A percentile compares a stretch with the other conserved stretches of the same genome.
phyloP scores from a whole-genome alignment of 2,888 invertebrate genomes.

The Mythimna lalbum region DNA sequence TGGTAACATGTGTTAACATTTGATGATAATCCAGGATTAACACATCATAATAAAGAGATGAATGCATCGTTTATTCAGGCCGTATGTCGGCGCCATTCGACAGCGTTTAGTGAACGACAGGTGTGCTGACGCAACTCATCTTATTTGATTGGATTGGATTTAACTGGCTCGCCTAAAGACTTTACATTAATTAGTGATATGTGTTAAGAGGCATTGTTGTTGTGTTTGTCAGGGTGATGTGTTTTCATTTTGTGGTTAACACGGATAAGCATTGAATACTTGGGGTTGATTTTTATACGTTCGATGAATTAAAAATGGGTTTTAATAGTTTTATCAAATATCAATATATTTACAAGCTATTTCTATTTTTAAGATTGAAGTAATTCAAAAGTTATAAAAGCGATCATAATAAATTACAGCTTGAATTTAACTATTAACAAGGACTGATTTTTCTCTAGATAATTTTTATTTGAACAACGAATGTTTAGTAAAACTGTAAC shows the following conservation, averaged over 20 bases:
- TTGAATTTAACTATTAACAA: no score
- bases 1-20: constrained; percentile 91
- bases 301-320: no score
- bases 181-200: constrained; percentile 48
- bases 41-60: constrained; percentile 91
- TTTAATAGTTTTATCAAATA: no score
- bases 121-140: constrained; percentile 84
- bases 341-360: no score
- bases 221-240: not conserved
- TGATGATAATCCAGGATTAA: constrained; percentile 90
- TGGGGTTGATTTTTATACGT: not conserved
- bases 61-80: constrained; percentile 88
- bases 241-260: not conserved
- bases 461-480: no score
- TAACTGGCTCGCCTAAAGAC: constrained; percentile 49
- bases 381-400: no score
- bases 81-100: constrained; percentile 87
- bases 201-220: constrained; percentile 23
- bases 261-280: not conserved
- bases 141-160: constrained; percentile 74
- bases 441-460: no score
- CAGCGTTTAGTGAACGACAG: constrained; percentile 85
- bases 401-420: no score
- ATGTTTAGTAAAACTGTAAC: no score
- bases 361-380: no score